A percentile compares a stretch with the other conserved stretches of the same genome.
Conservation (phyloP, 1,140 invertebrate species). For the Hetaerina americana region DNA sequence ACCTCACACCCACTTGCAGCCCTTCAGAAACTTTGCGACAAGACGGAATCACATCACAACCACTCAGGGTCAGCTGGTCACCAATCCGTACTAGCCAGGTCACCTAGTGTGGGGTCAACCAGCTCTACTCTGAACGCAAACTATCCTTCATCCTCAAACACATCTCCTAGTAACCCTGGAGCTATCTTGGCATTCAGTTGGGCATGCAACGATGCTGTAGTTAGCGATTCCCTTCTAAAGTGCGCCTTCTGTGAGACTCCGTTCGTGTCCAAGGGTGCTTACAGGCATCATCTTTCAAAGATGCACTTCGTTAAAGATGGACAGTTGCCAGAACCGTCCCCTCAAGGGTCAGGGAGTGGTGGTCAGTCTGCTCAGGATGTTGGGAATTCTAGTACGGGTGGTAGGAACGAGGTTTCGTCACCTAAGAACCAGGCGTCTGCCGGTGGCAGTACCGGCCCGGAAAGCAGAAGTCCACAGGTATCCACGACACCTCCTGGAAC, state of each 20-base stretch:
- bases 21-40: constrained; percentile 87
- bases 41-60: constrained; percentile 61
- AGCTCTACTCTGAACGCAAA: constrained; percentile 7
- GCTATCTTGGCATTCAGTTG: constrained; percentile 83
- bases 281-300: constrained; percentile 89
- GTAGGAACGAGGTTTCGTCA: neutral
- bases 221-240: constrained; percentile 79
- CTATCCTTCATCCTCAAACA: constrained; percentile 14
- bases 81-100: constrained; percentile 20
- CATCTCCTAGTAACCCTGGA: constrained; percentile 36
- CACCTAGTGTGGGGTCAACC: constrained; percentile 6
- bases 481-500: constrained; percentile 34
- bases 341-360: constrained; percentile 1
- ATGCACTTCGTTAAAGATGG: constrained; percentile 95
- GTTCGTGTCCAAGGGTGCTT: constrained; percentile 92
- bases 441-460: constrained; percentile 25
- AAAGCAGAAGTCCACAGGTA: constrained; percentile 33
- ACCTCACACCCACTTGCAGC: constrained; percentile 81
- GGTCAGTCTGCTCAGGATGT: neutral
- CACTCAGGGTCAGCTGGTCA: constrained; percentile 28
- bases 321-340: constrained; percentile 51
- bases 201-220: constrained; percentile 83
- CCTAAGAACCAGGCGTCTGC: constrained; percentile 10
- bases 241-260: constrained; percentile 93
- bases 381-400: neutral